Evolutionary conservation across 2,113 vertebrate species (phyloP), one percentile per base, ranked within the genome.

Genomic region (Phyllopteryx taeniolatus): DNA sequence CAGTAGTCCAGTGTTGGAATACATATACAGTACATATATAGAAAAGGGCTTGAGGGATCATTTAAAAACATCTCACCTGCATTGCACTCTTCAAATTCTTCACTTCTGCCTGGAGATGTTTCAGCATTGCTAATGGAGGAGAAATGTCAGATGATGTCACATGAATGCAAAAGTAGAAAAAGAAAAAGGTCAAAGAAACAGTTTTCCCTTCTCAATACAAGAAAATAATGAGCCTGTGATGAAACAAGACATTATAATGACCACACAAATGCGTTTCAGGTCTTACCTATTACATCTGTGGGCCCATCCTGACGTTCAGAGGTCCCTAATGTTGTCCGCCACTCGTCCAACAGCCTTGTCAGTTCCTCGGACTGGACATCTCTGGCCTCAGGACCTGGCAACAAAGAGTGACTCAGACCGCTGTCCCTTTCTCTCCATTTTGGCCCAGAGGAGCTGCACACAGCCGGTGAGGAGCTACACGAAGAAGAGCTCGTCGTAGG

Each of bases 21-120:
- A 27, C 27, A 27, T 27, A 27, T 27, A 27, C 27, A 27, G 27
- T 27, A 27, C 27, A 27, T 27, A 27, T 31, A 59, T 13, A 31
- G 5, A 31, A 31, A 56, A 11, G 8, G 20, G n/a, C 7, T 11
- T 56, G 13, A 59, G 5, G 5, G 11, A 31, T 59, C 1, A 27
- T 27, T 27, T 27, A 27, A 27, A 4, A 22, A 33, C 67, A 60
- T 65, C 86, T 87, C 59, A 94, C 93, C 92, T 91, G 81, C 57
- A 93, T 76, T 33, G 86, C 86, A 53, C 72, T 88, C 75, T 83
- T 92, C 78, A 92, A 68, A 73, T 70, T 86, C 69, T 73, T 88
- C 78, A 92, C 77, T 70, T 94, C 92, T 51, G 72, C 74, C 74
- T 92, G 83, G n/a, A 93, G 84, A 79, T 74, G 72, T 68, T 77